Conservation (phyloP, 1,140 invertebrate species). For the Chironomus tepperi region DNA sequence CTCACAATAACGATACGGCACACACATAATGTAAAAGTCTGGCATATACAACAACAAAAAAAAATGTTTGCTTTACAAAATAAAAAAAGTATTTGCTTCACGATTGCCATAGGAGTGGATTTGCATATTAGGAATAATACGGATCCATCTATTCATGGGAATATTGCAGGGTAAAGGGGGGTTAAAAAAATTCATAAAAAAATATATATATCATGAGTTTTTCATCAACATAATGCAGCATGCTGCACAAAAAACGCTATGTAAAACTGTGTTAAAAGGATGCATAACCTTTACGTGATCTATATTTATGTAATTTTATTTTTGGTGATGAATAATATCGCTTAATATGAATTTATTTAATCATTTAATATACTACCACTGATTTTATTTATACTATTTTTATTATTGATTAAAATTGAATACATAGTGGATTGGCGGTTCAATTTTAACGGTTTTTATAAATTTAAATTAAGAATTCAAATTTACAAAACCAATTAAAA, state of each 20-base stretch:
- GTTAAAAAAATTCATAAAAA: neutral
- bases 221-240: conserved; percentile 12
- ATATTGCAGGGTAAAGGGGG: neutral
- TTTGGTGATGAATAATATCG: neutral
- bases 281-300: no score
- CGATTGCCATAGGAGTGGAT: neutral
- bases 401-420: neutral
- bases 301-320: no score
- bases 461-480: no score
- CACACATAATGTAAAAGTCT: no score
- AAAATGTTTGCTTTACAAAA: neutral
- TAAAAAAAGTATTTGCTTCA: neutral
- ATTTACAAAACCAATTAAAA: no score
- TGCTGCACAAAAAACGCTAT: neutral
- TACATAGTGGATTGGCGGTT: no score
- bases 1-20: neutral
- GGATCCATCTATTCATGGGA: neutral
- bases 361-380: neutral
- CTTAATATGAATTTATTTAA: neutral
- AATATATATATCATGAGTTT: neutral
- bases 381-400: neutral
- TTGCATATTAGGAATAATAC: conserved; percentile 8
- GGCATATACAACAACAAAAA: neutral
- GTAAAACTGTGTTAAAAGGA: no score
- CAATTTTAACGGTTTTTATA: no score